A percentile compares a stretch with the other conserved stretches of the same genome.
Evolutionary conservation across 2,888 invertebrate genomes (phyloP).

Genomic region (Drosophila lutescens): DNA sequence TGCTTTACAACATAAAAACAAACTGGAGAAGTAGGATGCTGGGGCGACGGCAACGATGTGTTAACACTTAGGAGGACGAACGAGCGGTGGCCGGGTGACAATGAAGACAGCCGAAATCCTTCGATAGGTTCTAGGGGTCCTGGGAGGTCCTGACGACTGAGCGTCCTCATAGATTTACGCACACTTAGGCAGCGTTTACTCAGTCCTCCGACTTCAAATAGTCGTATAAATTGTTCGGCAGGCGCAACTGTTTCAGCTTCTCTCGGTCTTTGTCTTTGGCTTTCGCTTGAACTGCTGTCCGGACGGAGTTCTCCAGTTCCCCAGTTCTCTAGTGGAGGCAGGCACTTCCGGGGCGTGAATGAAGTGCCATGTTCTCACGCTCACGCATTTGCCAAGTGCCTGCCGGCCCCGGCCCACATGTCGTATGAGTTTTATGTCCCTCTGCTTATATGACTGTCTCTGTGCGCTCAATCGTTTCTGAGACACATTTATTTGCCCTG

Average conservation of each 20-base stretch:
- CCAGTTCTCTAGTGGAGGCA: background rate
- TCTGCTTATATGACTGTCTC: conserved; percentile 38
- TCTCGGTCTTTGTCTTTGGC: conserved; percentile 47
- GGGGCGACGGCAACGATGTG: conserved; percentile 54
- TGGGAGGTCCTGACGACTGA: conserved; percentile 23
- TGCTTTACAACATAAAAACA: conserved; percentile 53
- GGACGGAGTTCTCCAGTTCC: conserved; percentile 3
- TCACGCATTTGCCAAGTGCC: conserved; percentile 62
- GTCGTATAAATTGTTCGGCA: conserved; percentile 62
- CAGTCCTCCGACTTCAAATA: conserved; percentile 42
- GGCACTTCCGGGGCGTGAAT: conserved; percentile 61
- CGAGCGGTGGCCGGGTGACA: conserved; percentile 39
- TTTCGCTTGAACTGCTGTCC: conserved; percentile 28
- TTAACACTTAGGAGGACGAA: conserved; percentile 55
- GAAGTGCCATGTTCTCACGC: conserved; percentile 73
- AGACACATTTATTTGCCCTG: conserved; percentile 55
- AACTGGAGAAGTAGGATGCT: conserved; percentile 10
- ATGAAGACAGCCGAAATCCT: conserved; percentile 48
- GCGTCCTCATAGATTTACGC: conserved; percentile 68
- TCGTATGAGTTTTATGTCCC: conserved; percentile 69
- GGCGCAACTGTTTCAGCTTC: conserved; percentile 42
- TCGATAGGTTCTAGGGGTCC: conserved; percentile 36
- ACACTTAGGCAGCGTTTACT: conserved; percentile 69
- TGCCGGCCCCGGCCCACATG: conserved; percentile 51
- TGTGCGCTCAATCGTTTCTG: conserved; percentile 50